Evolutionary conservation across 30 jellyfish, hydroid and myxozoan species (phyloP).

Genomic region (Euphysa ruthae): DNA sequence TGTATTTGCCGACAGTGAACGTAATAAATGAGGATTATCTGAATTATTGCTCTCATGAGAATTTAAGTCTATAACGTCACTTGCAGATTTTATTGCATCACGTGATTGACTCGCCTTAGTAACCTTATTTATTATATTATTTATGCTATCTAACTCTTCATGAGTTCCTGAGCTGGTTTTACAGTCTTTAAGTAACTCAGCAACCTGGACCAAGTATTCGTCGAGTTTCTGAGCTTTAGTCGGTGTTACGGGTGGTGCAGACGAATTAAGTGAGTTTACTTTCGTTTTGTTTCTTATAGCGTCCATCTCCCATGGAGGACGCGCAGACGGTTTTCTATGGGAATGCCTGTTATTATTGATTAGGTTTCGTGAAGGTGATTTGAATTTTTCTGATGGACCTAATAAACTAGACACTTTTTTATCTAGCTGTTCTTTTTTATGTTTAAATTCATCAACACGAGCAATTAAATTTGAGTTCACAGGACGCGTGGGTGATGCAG

Average conservation of each 20-base stretch:
- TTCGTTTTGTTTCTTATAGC: neutral
- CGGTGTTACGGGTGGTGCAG: neutral
- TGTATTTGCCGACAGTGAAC: neutral
- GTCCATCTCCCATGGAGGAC: neutral
- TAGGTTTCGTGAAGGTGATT: neutral
- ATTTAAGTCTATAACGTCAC: too few species aligned
- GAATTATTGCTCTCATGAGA: neutral
- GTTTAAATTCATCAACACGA: conserved; percentile 63
- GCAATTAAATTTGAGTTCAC: conserved; percentile 71
- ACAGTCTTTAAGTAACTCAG: conserved; percentile 48
- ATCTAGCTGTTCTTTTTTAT: conserved; percentile 66
- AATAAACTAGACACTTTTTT: conserved; percentile 69
- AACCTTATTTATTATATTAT: neutral
- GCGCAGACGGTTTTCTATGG: neutral
- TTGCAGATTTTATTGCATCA: too few species aligned
- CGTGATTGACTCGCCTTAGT: neutral
- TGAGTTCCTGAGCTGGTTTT: neutral
- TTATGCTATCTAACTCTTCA: neutral
- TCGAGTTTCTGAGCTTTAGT: conserved; percentile 37
- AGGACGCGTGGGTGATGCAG: conserved; percentile 17
- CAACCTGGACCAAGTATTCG: conserved; percentile 72
- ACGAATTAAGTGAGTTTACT: neutral
- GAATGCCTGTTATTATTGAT: neutral
- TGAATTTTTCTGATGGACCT: conserved; percentile 6
- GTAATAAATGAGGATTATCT: too few species aligned